phyloP scores from a whole-genome alignment of 1,140 invertebrate genomes.

The Panonychus citri region DNA sequence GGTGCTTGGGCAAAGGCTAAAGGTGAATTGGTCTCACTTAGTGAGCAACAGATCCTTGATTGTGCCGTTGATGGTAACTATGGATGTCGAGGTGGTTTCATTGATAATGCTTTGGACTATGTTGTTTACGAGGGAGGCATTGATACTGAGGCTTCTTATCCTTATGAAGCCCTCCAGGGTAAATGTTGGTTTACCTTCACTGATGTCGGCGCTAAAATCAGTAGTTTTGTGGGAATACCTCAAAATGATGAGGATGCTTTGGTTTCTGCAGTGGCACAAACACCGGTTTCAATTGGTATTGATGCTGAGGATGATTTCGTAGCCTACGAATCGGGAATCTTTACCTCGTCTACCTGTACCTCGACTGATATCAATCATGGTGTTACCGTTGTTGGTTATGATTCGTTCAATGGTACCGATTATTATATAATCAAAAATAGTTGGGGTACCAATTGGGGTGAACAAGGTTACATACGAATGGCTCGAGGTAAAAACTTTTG shows the following conservation, averaged over 20 bases:
- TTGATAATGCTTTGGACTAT: constrained; percentile 3
- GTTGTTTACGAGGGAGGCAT: constrained; percentile 19
- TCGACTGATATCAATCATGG: constrained; percentile 47
- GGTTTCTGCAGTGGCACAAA: constrained; percentile 50
- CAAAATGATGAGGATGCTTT: constrained; percentile 41
- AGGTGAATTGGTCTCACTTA: constrained; percentile 53
- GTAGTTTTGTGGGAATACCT: constrained; percentile 54
- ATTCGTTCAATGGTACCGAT: constrained; percentile 23
- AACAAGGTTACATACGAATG: constrained; percentile 70
- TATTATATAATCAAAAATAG: constrained; percentile 30
- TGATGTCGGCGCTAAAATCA: constrained; percentile 51
- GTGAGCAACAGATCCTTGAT: constrained; percentile 11
- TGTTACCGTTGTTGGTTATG: constrained; percentile 62
- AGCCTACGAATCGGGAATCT: constrained; percentile 41
- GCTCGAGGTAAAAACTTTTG: constrained; percentile 57
- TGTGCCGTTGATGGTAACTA: constrained; percentile 11
- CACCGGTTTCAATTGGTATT: constrained; percentile 59
- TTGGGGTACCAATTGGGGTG: constrained; percentile 52
- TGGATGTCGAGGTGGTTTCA: constrained; percentile 10
- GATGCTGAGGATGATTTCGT: constrained; percentile 63
- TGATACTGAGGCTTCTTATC: constrained; percentile 27
- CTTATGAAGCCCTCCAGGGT: constrained; percentile 23
- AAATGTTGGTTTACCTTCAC: constrained; percentile 39
- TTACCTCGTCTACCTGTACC: constrained; percentile 37
- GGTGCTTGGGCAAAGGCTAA: constrained; percentile 74